phyloP scores from a whole-genome alignment of 1,140 invertebrate genomes.

The Hetaerina americana region DNA sequence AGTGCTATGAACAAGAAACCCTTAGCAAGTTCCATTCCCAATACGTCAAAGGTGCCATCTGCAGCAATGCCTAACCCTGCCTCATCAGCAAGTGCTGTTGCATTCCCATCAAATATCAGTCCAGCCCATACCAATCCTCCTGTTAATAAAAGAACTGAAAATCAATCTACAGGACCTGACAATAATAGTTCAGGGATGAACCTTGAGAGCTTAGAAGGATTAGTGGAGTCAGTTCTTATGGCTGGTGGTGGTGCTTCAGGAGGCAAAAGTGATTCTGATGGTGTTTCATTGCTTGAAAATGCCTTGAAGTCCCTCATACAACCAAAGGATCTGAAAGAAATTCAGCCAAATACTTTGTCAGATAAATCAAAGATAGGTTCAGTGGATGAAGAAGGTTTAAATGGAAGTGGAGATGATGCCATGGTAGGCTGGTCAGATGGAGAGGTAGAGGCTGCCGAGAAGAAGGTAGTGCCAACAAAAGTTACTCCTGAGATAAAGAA shows the following conservation, averaged over 20 bases:
- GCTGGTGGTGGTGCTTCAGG: background rate
- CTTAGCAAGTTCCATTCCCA: background rate
- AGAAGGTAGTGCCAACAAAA: background rate
- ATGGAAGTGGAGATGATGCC: conserved; percentile 32
- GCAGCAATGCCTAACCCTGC: background rate
- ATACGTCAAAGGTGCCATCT: background rate
- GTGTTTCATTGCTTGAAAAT: background rate
- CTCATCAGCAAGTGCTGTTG: background rate
- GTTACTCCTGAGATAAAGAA: background rate
- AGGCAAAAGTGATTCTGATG: background rate
- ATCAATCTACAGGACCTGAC: background rate
- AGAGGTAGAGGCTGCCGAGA: background rate
- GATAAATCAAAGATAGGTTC: background rate
- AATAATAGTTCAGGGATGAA: conserved; percentile 5
- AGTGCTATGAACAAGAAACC: background rate
- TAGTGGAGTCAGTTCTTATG: background rate
- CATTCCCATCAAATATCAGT: background rate
- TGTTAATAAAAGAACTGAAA: background rate
- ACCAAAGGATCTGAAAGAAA: background rate
- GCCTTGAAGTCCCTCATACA: background rate
- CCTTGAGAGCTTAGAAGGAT: conserved; percentile 12
- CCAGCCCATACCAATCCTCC: background rate
- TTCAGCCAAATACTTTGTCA: background rate
- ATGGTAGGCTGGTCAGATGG: conserved; percentile 37
- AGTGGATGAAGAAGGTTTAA: conserved; percentile 6